phyloP scores from a whole-genome alignment of 1,140 invertebrate genomes.

The Drosophila seguyi region DNA sequence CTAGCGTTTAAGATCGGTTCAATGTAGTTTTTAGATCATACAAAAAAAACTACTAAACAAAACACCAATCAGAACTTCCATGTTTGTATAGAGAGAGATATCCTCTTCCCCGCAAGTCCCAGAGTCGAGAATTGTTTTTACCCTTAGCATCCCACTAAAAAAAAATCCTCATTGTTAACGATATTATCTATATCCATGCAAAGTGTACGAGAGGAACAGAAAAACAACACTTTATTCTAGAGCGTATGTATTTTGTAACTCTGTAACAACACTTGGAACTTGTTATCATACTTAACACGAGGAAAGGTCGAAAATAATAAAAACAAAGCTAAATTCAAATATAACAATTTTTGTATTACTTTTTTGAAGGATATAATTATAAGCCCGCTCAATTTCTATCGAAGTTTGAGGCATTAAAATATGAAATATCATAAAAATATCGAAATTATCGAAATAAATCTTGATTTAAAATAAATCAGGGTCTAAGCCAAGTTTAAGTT shows the following conservation, averaged over 20 bases:
- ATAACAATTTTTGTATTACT: neutral
- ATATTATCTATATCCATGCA: neutral
- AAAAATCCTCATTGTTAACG: constrained; percentile 5
- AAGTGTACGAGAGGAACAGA: too few species aligned
- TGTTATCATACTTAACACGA: constrained; percentile 20
- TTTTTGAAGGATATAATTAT: neutral
- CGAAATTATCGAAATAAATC: too few species aligned
- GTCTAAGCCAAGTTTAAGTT: too few species aligned
- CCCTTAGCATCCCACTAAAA: neutral
- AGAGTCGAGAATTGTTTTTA: constrained; percentile 7
- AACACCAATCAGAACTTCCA: constrained; percentile 29
- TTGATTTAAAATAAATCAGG: too few species aligned
- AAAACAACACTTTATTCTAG: constrained; percentile 9
- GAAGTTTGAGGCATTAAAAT: too few species aligned
- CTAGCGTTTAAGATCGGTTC: constrained; percentile 8
- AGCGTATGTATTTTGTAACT: constrained; percentile 25
- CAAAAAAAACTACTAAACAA: neutral
- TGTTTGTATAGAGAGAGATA: neutral
- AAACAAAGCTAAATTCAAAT: constrained; percentile 12
- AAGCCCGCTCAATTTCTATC: too few species aligned
- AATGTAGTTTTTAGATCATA: constrained; percentile 2
- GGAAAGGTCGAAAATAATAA: constrained; percentile 36
- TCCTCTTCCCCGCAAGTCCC: neutral
- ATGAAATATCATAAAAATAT: too few species aligned
- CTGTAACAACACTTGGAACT: constrained; percentile 25